These are phyloP conservation scores for Antitype chi DNA, from an alignment of 2,888 invertebrate species.

Conservation along the genomic window DNA sequence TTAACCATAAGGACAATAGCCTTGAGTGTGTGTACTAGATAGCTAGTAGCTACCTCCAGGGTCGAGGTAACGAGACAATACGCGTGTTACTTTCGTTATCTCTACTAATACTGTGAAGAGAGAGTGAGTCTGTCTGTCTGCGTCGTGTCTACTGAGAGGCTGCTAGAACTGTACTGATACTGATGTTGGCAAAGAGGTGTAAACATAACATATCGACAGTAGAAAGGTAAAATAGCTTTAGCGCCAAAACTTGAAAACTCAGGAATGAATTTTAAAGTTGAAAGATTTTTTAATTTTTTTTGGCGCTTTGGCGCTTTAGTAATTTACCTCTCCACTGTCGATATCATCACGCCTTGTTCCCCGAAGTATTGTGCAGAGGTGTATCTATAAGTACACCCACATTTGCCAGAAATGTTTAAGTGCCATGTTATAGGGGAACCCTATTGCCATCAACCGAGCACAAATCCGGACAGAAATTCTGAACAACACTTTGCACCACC, in stretches of 20 bases:
- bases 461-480: background rate
- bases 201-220: no score
- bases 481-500: background rate
- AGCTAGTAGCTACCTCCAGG: slow-evolving; percentile 1
- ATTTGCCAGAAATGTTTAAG: background rate
- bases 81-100: slow-evolving; percentile 12
- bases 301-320: no score
- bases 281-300: no score
- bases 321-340: no score
- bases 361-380: background rate
- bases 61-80: slow-evolving; percentile 6
- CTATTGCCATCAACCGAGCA: background rate
- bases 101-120: background rate
- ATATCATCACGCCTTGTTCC: background rate
- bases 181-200: background rate
- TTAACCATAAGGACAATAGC: slow-evolving; percentile 22
- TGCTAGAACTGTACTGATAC: background rate
- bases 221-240: no score
- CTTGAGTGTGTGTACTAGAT: slow-evolving; percentile 17
- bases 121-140: background rate
- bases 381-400: background rate
- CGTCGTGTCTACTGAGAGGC: background rate
- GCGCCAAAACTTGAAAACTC: no score
- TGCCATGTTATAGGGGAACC: background rate
- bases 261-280: no score